Conservation (phyloP, 2,888 invertebrate species). For the Geophilus truncorum region DNA sequence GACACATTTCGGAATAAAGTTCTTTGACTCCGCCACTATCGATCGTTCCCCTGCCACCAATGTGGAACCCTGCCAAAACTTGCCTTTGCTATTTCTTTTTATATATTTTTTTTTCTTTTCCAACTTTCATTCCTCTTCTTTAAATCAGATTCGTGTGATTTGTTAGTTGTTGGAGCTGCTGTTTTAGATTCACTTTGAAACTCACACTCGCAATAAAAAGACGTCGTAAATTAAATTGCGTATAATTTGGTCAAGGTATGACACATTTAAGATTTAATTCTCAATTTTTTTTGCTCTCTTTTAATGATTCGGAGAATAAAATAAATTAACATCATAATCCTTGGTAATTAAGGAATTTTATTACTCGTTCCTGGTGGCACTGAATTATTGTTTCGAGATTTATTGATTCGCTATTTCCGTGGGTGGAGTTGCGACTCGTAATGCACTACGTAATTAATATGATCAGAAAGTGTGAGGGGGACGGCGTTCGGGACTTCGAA, state of each 20-base stretch:
- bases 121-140: background rate
- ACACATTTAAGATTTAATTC: background rate
- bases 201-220: background rate
- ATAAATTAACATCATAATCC: too few species aligned
- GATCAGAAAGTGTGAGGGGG: too few species aligned
- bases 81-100: background rate
- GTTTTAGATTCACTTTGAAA: background rate
- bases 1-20: constrained; percentile 6
- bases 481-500: too few species aligned
- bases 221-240: background rate
- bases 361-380: too few species aligned
- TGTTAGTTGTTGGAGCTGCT: background rate
- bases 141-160: constrained; percentile 2
- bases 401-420: too few species aligned
- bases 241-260: background rate
- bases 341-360: too few species aligned
- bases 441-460: too few species aligned
- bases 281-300: too few species aligned
- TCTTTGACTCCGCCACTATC: constrained; percentile 6
- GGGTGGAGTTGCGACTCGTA: too few species aligned
- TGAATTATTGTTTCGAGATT: too few species aligned
- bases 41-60: constrained; percentile 23
- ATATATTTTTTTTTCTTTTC: background rate
- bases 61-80: constrained; percentile 6
- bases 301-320: too few species aligned